Percentiles rank a stretch among this genome's conserved stretches.
Conservation (phyloP, 2,888 invertebrate genomes). For the Lepidonotus clava region DNA sequence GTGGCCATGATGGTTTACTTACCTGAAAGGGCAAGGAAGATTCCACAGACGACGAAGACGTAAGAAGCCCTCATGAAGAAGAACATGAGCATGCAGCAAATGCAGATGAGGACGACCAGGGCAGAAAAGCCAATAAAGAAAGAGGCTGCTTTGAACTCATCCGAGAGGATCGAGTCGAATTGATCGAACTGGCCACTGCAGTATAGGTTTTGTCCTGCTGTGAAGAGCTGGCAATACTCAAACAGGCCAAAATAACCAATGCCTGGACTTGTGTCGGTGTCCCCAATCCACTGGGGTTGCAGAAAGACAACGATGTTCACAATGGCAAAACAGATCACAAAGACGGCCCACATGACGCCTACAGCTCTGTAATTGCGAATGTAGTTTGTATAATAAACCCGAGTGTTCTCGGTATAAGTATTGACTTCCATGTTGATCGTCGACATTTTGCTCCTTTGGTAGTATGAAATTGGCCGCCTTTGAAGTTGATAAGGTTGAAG, state of each 20-base stretch:
- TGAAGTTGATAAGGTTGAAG: too few species aligned
- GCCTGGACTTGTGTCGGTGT: constrained; percentile 85
- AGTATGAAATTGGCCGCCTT: neutral
- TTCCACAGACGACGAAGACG: constrained; percentile 95
- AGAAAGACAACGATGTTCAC: constrained; percentile 96
- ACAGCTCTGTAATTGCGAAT: constrained; percentile 86
- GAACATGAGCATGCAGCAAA: constrained; percentile 93
- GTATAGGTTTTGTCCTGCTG: constrained; percentile 83
- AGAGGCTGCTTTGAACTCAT: constrained; percentile 92
- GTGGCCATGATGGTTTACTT: constrained; percentile 77
- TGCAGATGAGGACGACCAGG: constrained; percentile 89
- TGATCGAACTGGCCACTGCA: constrained; percentile 88
- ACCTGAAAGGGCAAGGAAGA: constrained; percentile 98
- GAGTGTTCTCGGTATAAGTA: constrained; percentile 22
- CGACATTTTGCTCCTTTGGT: constrained; percentile 8
- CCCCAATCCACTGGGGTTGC: constrained; percentile 86
- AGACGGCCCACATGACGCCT: constrained; percentile 98
- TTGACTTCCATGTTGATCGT: constrained; percentile 46
- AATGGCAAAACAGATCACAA: constrained; percentile 97
- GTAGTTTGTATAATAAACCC: constrained; percentile 74
- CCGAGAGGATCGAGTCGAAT: constrained; percentile 89
- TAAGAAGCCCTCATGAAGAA: constrained; percentile 95
- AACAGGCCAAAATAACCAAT: constrained; percentile 96
- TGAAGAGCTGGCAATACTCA: constrained; percentile 86
- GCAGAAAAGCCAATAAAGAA: constrained; percentile 93